A percentile compares a stretch with the other conserved stretches of the same genome.
phyloP scores from a whole-genome alignment of 2,888 invertebrate genomes.

The Cephus spinipes region DNA sequence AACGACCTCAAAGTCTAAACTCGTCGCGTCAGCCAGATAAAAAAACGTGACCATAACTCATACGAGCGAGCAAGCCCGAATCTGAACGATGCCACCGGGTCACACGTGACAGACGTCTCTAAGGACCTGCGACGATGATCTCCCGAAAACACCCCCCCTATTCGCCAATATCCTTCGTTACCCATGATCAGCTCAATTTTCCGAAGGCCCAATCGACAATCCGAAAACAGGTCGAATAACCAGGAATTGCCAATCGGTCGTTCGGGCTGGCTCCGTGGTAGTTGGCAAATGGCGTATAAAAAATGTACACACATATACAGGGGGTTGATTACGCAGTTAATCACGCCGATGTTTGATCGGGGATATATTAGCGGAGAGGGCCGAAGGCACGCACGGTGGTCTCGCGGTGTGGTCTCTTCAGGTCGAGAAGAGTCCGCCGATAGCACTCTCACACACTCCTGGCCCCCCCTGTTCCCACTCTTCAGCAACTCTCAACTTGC shows the following conservation, averaged over 20 bases:
- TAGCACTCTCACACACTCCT: constrained; percentile 48
- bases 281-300: not conserved
- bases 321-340: constrained; percentile 45
- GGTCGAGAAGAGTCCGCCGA: constrained; percentile 50
- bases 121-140: not conserved
- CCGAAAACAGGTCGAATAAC: not conserved
- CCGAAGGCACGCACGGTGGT: constrained; percentile 60
- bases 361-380: constrained; percentile 53
- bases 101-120: not conserved
- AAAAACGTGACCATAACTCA: not conserved
- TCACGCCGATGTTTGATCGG: constrained; percentile 54
- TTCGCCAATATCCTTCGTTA: not conserved
- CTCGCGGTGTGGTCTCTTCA: constrained; percentile 62
- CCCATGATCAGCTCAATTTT: not conserved
- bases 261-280: not conserved
- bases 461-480: constrained; percentile 20
- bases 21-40: not conserved
- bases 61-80: not conserved
- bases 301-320: not conserved
- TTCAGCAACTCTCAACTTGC: constrained; percentile 8
- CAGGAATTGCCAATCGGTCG: not conserved
- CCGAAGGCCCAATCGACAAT: not conserved
- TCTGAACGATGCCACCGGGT: not conserved
- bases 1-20: not conserved
- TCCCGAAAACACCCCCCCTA: not conserved